phyloP scores from a whole-genome alignment of 2,113 vertebrate genomes.

The Chaenogobius annularis region DNA sequence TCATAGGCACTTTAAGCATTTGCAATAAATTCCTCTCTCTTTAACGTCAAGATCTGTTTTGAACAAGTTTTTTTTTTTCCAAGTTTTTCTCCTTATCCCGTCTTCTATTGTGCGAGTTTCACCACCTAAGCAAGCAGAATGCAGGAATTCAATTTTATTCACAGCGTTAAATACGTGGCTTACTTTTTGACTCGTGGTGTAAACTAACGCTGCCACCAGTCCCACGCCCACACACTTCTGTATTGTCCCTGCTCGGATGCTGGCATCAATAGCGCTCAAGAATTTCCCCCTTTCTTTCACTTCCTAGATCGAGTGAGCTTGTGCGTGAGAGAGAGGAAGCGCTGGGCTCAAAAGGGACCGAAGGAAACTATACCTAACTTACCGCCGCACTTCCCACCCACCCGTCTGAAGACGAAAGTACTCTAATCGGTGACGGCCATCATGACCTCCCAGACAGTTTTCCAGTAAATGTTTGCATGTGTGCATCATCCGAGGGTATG shows the following conservation, averaged over 20 bases:
- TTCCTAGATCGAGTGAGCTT: slow-evolving; percentile 22
- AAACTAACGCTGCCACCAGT: slow-evolving; percentile 27
- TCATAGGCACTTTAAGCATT: no score
- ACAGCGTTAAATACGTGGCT: no score
- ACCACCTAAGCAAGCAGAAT: no score
- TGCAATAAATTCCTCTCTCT: no score
- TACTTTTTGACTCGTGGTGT: slow-evolving; percentile 2
- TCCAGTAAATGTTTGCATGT: slow-evolving; percentile 32
- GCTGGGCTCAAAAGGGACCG: neutral
- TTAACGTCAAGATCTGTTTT: no score
- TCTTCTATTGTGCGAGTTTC: no score
- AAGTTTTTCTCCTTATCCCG: no score
- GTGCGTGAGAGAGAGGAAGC: neutral
- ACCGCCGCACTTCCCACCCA: neutral
- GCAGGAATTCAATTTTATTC: no score
- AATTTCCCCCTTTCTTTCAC: slow-evolving; percentile 73
- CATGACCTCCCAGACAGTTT: neutral
- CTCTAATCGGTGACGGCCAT: neutral
- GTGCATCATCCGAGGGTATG: slow-evolving; percentile 18
- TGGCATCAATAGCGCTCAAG: slow-evolving; percentile 57
- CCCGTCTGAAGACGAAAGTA: neutral
- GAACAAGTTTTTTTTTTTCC: no score
- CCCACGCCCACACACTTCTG: slow-evolving; percentile 53
- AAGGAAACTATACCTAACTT: no score
- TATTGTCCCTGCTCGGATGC: slow-evolving; percentile 54